Base-by-base conservation (phyloP, 2,113 vertebrate genomes). In the Agapornis roseicollis region DNA sequence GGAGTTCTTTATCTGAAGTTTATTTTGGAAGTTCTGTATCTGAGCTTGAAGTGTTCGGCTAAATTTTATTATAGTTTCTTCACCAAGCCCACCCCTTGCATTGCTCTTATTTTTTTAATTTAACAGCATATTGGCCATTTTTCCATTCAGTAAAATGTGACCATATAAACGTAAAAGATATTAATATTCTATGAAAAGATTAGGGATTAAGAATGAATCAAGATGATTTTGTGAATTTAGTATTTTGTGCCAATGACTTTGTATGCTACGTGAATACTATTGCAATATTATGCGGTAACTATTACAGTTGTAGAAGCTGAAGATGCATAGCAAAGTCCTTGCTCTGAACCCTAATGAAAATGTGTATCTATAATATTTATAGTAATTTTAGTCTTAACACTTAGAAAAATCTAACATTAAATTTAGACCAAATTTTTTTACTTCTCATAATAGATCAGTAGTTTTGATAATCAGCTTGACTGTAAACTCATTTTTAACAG, bases 71-170 rank as follows among this genome's bases (percentile, higher is more conserved):
- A 24, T 0, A 5, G 6, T 56, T 85, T 71, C 35, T 76, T 73
- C 71, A 41, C 33, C 0, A 0, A 60, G 3, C 29, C 11, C 39
- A 60, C 10, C 3, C 8, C 20, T 42, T 69, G 8, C 24, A 8
- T 33, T 85, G 28, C n/a, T 82, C 20, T 39, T 50, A 6, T n/a
- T 52, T 88, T 72, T 28, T 64, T 23, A 49, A 68, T 83, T 27
- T 42, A 78, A n/a, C 5, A 24, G 4, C 9, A 5, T 50, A 11
- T 29, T 31, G 6, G 3, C 42, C 8, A 14, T 64, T 72, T 87
- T 95, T 64, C 3, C 23, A 46, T 85, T 10, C 55, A 55, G 41
- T 84, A 23, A 46, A 79, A 33, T 42, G 55, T 10, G 47, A 33
- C 46, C 6, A 3, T 33, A 17, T 66, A 31, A 77, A 53, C 28